These are phyloP conservation scores for Temnopleurus reevesii DNA, from an alignment of 53 echinoderm and acorn worm genomes.

Conservation along the genomic window DNA sequence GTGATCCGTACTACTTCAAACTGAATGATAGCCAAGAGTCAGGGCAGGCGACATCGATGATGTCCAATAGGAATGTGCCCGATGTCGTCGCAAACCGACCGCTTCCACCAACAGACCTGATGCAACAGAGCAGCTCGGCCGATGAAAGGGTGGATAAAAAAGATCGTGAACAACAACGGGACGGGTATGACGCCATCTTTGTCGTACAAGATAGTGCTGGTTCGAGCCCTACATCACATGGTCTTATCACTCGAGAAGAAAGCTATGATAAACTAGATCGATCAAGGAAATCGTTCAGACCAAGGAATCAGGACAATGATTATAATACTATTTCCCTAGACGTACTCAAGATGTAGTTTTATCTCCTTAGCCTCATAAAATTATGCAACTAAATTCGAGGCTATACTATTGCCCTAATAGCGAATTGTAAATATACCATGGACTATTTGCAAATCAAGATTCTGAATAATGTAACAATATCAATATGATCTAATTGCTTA, in stretches of 20 bases:
- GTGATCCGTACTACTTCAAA: constrained; percentile 50
- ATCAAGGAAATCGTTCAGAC: constrained; percentile 39
- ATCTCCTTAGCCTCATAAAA: no score
- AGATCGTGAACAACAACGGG: background rate
- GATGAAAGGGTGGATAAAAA: background rate
- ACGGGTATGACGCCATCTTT: constrained; percentile 20
- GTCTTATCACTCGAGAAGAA: background rate
- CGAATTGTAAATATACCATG: no score
- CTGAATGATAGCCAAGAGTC: background rate
- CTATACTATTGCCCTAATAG: no score
- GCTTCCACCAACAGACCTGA: background rate
- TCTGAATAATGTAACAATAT: no score
- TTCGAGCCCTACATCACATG: background rate
- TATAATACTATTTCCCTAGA: constrained; percentile 38
- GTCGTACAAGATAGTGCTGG: background rate
- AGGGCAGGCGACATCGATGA: background rate
- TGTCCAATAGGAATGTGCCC: constrained; percentile 36
- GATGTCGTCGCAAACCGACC: constrained; percentile 50
- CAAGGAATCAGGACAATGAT: background rate
- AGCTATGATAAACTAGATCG: constrained; percentile 54
- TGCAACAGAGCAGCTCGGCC: background rate
- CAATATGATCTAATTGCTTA: no score
- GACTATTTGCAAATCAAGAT: no score
- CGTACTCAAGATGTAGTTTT: constrained; percentile 28
- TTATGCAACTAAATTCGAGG: no score